Base-by-base conservation (phyloP, 1,140 invertebrate species). In the Philotrypesis tridentata region DNA sequence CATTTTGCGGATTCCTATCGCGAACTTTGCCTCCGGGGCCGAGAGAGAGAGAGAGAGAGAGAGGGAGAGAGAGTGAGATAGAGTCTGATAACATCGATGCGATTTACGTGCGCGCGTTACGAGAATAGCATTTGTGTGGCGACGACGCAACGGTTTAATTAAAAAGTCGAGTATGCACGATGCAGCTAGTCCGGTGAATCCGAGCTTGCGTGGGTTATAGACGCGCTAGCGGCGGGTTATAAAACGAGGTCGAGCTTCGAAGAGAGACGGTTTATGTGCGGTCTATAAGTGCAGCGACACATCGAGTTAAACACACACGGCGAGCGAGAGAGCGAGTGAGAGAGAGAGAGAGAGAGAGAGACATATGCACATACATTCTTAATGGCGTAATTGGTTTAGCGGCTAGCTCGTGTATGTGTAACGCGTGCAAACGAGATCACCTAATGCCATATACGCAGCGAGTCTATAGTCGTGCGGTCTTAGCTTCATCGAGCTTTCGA, bases 341-440 rank as follows among this genome's bases (percentile, higher is more conserved):
- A n/a, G n/a, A n/a, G n/a, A n/a, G n/a, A n/a, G n/a, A n/a, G n/a
- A n/a, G n/a, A n/a, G n/a, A n/a, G n/a, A n/a, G n/a, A n/a, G n/a
- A n/a, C 55, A 60, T n/a, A 17, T 11, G 4, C 55, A 60, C 14
- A n/a, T 60, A 11, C 61, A 65, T 65, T 65, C 61, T 25, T 29
- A 27, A 29, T 25, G 17, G 25, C 61, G 61, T 80, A 80, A 80
- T 74, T 80, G 70, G 60, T 67, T 74, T 80, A 80, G 79, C 71
- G 60, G 37, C 68, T 23, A 73, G 78, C 61, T 55, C 48, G 48
- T 6, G 21, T 37, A 37, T n/a, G 21, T n/a, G n/a, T n/a, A n/a
- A n/a, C 27, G n/a, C 61, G 37, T 40, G 61, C 61, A 80, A 80
- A 80, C 37, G 71, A 80, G 60, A 80, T 74, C 79, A 74, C 60